Conservation (phyloP, 2,888 invertebrate genomes). For the Drosophila flavopinicola region DNA sequence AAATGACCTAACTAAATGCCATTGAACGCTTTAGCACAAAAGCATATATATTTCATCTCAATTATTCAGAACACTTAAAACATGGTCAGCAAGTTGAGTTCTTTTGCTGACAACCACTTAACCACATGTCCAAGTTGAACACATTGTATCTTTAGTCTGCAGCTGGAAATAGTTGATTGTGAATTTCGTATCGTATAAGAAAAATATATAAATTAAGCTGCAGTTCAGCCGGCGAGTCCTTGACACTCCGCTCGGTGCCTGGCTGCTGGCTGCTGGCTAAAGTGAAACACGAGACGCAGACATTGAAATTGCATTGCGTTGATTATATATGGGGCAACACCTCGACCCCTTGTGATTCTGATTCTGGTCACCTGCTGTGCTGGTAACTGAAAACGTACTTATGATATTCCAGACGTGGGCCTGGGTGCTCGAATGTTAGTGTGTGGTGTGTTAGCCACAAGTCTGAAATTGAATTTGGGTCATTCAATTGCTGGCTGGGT, state of each 20-base stretch:
- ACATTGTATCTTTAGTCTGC: conserved; percentile 31
- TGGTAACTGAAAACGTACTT: conserved; percentile 79
- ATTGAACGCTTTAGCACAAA: no score
- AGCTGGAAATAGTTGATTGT: conserved; percentile 25
- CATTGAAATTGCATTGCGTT: conserved; percentile 79
- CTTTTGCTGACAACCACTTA: background rate
- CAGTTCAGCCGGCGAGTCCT: conserved; percentile 5
- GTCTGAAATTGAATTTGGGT: conserved; percentile 75
- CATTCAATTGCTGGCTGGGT: conserved; percentile 50
- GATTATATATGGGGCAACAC: conserved; percentile 68
- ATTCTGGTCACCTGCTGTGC: conserved; percentile 69
- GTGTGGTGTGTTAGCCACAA: conserved; percentile 18
- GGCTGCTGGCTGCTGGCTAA: conserved; percentile 23
- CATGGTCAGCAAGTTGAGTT: background rate
- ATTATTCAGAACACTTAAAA: background rate
- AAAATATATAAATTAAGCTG: conserved; percentile 11
- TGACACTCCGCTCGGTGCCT: conserved; percentile 18
- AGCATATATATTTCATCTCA: background rate
- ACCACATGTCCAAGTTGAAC: conserved; percentile 18
- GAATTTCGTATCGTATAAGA: conserved; percentile 9
- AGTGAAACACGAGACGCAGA: conserved; percentile 70
- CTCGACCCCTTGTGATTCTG: conserved; percentile 36
- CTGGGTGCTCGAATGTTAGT: conserved; percentile 10
- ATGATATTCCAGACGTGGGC: conserved; percentile 45
- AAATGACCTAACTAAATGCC: no score